Base-by-base conservation (phyloP, 2,888 invertebrate species). In the Lithophane leautieri region DNA sequence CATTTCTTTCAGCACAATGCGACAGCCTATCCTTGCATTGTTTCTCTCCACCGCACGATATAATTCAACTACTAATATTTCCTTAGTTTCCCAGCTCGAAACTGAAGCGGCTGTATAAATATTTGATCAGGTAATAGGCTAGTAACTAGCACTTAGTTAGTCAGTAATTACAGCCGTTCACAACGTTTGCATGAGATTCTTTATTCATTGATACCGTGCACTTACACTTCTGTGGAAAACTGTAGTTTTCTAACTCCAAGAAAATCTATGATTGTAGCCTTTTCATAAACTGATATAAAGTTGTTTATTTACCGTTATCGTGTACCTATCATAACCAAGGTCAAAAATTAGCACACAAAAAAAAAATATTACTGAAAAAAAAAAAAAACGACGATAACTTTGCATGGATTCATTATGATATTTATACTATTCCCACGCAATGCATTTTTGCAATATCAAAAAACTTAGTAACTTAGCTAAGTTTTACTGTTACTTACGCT, bases 121-220 rank as follows among this genome's bases (percentile, higher is more conserved):
- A 89, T 89, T 89, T 83, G 87, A 89, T 79, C 68, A 66, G 69
- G 79, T 84, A 87, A 86, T 86, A 84, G 82, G 78, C 81, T 68
- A 65, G 76, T 74, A 78, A 76, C 62, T 61, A 70, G 76, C 65
- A 80, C 73, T 77, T 79, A 82, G 79, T 66, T 69, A 58, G 70
- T 42, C 40, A 60, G 86, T 88, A 88, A 86, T 86, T 82, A 83
- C 75, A 56, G 42, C 50, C 62, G 66, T 70, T 76, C 76, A 69
- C 69, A 65, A 60, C 52, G 60, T 54, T 73, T 60, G 54, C 28
- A 66, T 56, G 66, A 47, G 76, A 78, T 76, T 77, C 54, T 65
- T 75, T 77, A 76, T 88, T 70, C 67, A 80, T 86, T 74, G 25
- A 74, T 73, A 34, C 40, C 50, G 47, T 70, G 75, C 34, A 42